Evolutionary conservation across 2,888 invertebrate species (phyloP).

Genomic region (Melinaea menophilus): DNA sequence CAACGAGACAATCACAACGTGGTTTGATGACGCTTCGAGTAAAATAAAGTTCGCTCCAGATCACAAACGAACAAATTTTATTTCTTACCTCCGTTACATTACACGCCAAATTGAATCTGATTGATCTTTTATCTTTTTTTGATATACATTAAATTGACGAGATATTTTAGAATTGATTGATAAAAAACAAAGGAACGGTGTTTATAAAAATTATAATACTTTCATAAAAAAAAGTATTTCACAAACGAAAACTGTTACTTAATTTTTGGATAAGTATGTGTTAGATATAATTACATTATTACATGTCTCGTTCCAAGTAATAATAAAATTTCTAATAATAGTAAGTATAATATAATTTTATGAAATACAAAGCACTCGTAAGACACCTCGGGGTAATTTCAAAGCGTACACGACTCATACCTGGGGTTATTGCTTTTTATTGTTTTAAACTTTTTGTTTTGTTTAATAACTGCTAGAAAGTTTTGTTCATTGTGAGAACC

Average conservation of each 20-base stretch:
- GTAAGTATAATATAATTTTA: constrained; percentile 5
- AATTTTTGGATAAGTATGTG: too few species aligned
- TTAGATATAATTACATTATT: too few species aligned
- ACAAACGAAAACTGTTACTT: too few species aligned
- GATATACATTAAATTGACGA: neutral
- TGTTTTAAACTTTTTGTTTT: constrained; percentile 33
- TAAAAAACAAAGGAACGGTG: too few species aligned
- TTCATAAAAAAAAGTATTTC: too few species aligned
- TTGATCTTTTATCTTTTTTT: neutral
- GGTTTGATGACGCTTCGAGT: neutral
- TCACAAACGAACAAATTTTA: constrained; percentile 10
- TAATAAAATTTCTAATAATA: constrained; percentile 1
- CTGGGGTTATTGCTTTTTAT: constrained; percentile 34
- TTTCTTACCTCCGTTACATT: constrained; percentile 8
- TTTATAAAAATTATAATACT: too few species aligned
- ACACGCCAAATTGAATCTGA: constrained; percentile 11
- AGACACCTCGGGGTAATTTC: constrained; percentile 42
- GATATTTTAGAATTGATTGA: too few species aligned
- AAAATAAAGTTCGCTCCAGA: constrained; percentile 16
- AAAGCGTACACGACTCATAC: constrained; percentile 37
- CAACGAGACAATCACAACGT: constrained; percentile 4
- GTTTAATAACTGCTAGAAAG: constrained; percentile 26
- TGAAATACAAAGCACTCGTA: constrained; percentile 1
- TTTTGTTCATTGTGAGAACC: constrained; percentile 21
- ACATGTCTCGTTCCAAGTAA: neutral